Conservation (phyloP, 2,888 invertebrate species). For the Microctonus aethiopoides region DNA sequence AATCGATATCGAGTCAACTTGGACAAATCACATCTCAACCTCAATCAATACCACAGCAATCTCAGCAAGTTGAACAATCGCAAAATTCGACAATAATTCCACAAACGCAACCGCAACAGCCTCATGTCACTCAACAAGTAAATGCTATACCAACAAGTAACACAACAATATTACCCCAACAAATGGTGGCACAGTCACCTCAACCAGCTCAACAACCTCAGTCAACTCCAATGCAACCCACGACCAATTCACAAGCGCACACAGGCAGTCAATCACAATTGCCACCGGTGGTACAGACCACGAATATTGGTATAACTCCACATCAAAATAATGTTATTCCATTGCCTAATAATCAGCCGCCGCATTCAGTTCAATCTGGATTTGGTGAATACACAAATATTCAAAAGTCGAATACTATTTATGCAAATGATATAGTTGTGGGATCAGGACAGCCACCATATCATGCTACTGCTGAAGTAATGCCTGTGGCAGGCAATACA, state of each 20-base stretch:
- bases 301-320: slow-evolving; percentile 47
- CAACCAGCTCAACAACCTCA: slow-evolving; percentile 49
- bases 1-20: not conserved
- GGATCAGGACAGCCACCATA: slow-evolving; percentile 52
- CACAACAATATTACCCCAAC: slow-evolving; percentile 49
- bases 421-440: slow-evolving; percentile 55
- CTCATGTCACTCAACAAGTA: slow-evolving; percentile 45
- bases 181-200: slow-evolving; percentile 42
- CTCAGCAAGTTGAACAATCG: slow-evolving; percentile 46
- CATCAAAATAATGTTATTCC: slow-evolving; percentile 48
- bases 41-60: slow-evolving; percentile 32
- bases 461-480: slow-evolving; percentile 53
- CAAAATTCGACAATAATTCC: slow-evolving; percentile 26
- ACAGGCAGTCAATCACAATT: slow-evolving; percentile 49
- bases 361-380: slow-evolving; percentile 40
- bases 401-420: slow-evolving; percentile 56
- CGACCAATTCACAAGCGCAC: slow-evolving; percentile 46
- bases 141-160: slow-evolving; percentile 51
- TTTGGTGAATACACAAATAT: slow-evolving; percentile 59
- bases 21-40: not conserved
- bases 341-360: slow-evolving; percentile 43
- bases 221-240: slow-evolving; percentile 47
- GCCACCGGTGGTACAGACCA: slow-evolving; percentile 50
- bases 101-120: slow-evolving; percentile 43
- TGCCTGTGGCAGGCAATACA: slow-evolving; percentile 52